These are phyloP conservation scores for Pachymerium ferrugineum DNA, from an alignment of 2,888 invertebrate species.

Conservation along the genomic window DNA sequence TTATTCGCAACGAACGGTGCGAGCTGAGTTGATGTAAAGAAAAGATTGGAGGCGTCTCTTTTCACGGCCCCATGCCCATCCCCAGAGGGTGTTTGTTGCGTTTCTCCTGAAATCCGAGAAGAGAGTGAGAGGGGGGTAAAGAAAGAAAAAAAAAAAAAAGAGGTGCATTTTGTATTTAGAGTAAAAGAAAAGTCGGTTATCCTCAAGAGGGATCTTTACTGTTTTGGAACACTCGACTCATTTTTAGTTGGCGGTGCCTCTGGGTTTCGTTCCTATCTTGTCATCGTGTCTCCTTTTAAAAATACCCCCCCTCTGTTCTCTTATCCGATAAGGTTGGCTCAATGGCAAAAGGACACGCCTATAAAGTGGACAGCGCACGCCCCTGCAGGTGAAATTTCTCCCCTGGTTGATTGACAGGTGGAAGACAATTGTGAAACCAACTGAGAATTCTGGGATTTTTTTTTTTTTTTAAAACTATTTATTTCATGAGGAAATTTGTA, in stretches of 20 bases:
- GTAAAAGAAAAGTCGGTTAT: constrained; percentile 18
- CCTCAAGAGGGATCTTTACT: constrained; percentile 18
- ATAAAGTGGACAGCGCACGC: constrained; percentile 21
- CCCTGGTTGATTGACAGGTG: background rate
- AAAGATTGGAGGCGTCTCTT: background rate
- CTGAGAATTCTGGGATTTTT: too few relatives aligned
- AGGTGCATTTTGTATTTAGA: constrained; percentile 3
- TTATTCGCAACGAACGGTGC: too few relatives aligned
- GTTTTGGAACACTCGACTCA: constrained; percentile 12
- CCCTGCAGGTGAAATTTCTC: background rate
- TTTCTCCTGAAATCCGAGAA: background rate
- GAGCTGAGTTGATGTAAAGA: background rate
- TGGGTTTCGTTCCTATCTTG: constrained; percentile 18
- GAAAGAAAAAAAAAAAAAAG: too few relatives aligned
- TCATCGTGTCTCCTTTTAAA: background rate
- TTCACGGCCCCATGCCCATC: constrained; percentile 1
- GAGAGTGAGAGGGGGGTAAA: background rate
- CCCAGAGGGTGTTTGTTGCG: constrained; percentile 10
- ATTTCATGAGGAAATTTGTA: too few relatives aligned
- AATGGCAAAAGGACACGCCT: constrained; percentile 3
- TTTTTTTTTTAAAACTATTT: too few relatives aligned
- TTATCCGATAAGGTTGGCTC: background rate
- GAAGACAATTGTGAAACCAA: background rate
- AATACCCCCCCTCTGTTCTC: background rate
- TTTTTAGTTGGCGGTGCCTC: constrained; percentile 16